These are phyloP conservation scores for Brienomyrus longianalis DNA, from an alignment of 2,113 vertebrate genomes.

Conservation along the genomic window DNA sequence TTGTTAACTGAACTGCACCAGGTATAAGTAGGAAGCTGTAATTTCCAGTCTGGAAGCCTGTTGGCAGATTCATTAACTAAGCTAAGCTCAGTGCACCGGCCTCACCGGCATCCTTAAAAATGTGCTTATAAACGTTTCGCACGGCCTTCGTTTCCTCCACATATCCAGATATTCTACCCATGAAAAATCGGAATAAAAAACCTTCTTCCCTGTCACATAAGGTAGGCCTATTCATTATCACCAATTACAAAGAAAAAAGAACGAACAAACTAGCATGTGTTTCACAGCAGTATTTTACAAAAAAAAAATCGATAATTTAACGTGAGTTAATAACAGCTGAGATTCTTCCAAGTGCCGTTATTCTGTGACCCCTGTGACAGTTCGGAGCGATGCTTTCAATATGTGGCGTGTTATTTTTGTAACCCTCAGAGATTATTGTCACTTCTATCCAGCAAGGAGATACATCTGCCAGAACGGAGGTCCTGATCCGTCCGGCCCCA, in stretches of 20 bases:
- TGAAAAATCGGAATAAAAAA: not conserved
- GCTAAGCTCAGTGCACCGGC: not conserved
- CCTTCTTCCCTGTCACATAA: not conserved
- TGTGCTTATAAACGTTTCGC: not conserved
- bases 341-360: not conserved
- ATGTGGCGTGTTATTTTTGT: not conserved
- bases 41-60: not conserved
- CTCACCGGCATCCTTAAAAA: not conserved
- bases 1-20: not conserved
- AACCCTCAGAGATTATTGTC: slow-evolving; percentile 8
- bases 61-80: not conserved
- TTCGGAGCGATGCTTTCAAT: not conserved
- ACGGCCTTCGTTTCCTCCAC: not conserved
- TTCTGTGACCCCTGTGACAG: not conserved
- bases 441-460: not conserved
- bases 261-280: not conserved
- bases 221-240: not conserved
- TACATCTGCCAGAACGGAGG: not conserved
- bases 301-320: not conserved
- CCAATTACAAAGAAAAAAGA: not conserved
- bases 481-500: not conserved
- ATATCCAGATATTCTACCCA: not conserved
- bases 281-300: not conserved
- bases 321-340: not conserved
- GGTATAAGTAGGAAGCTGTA: not conserved